phyloP scores from a whole-genome alignment of 2,888 invertebrate genomes.

The Macroteleia sp. region DNA sequence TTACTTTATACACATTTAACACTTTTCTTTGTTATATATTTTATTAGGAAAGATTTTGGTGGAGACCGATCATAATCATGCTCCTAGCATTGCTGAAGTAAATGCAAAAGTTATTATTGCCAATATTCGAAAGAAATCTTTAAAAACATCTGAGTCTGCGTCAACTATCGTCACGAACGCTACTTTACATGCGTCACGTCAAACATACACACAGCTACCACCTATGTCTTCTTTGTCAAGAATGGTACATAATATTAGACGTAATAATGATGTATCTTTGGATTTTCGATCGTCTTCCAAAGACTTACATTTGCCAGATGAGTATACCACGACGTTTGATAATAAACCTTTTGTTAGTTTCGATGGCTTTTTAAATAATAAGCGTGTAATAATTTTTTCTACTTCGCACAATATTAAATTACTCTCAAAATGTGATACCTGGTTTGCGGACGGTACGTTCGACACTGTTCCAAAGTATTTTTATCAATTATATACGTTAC shows the following conservation, averaged over 20 bases:
- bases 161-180: background rate
- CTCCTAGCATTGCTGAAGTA: background rate
- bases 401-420: background rate
- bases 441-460: conserved; percentile 1
- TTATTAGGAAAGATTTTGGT: background rate
- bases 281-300: background rate
- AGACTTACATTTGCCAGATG: background rate
- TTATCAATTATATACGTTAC: conserved; percentile 5
- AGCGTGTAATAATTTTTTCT: background rate
- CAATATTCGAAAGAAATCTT: background rate
- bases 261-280: background rate
- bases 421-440: background rate
- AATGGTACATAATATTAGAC: background rate
- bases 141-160: background rate
- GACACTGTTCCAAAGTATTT: background rate
- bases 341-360: background rate
- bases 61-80: background rate
- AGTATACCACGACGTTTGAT: background rate
- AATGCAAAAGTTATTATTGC: background rate
- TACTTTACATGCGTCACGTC: background rate
- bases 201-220: background rate
- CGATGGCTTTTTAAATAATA: background rate
- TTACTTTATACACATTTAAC: too few relatives aligned
- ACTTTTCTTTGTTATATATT: too few relatives aligned
- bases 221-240: background rate